Base-by-base conservation (phyloP, 2,113 vertebrate species). In the Polypterus senegalus region DNA sequence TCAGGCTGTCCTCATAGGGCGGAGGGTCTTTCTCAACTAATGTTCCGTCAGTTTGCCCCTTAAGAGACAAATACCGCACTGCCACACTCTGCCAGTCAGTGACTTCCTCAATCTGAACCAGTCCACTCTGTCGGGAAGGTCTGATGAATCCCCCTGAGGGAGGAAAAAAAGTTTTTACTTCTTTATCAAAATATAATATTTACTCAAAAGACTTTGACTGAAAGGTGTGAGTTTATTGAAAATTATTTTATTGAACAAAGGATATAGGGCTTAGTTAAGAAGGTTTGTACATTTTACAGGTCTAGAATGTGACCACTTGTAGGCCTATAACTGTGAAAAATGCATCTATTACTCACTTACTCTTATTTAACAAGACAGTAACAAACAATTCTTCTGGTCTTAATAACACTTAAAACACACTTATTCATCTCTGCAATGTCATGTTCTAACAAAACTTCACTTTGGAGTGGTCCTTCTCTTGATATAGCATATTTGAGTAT, bases 1-100 rank as follows among this genome's bases (percentile, higher is more conserved):
- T 3, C 9, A 10, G 6, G 10, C 44, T 53, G 4, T 70, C 62
- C 55, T 49, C 54, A 1, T 8, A n/a, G 4, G 48, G 1, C 5
- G 47, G 57, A 4, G 7, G n/a, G 5, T 69, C 63, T 54, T 59
- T 62, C 11, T 74, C 66, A 5, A 58, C 51, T 47, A 49, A 47
- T 0, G 0, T 44, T 53, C 53, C 67, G 43, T 57, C 62, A 10
- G 57, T 60, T 53, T 66, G 48, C 4, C 53, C 72, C 67, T 73
- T 67, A 47, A 66, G 58, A 7, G 61, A 60, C 43, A 11, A 45
- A 56, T 67, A 80, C 7, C 67, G 70, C 10, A 70, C 62, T 3
- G 65, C 70, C 44, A 68, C 46, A 0, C 4, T 62, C 4, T 49
- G 59, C 73, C 71, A 69, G 48, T 76, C 62, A 4, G 52, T 74